Base-by-base conservation (phyloP, 2,797 vertebrate genomes). In the Cheirogaleus major region DNA sequence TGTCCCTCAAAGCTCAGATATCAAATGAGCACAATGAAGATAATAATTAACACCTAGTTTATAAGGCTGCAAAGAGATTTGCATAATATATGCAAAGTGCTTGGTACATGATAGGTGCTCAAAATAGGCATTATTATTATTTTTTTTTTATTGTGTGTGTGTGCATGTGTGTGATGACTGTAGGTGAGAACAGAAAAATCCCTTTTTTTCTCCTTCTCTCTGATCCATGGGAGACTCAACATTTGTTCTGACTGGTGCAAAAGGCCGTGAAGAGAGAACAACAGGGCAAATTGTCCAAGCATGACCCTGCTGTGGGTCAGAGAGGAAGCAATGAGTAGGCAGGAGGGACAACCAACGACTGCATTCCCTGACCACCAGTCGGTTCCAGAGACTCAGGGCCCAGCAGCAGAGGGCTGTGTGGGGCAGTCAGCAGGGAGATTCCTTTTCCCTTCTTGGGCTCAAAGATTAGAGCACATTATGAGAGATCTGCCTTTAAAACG, bases 301-400 rank as follows among this genome's bases (percentile, higher is more conserved):
- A 1, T 7, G n/a, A 45, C 63, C 27, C 38, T 0, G 18, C 18
- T n/a, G 25, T 17, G 13, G 13, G 48, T 32, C 27, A 43, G 0
- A 63, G 59, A 67, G 27, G 5, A 61, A 50, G 18, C 41, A 69
- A 27, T 3, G 13, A 48, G 17, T 25, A 73, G n/a, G 52, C 7
- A 50, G 69, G 18, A 89, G n/a, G 32, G 17, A 75, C 1, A 4
- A 3, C 20, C 48, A 59, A 22, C 55, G n/a, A 12, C 38, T 48
- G 10, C 7, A 15, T 18, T 43, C 2, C 23, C 7, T 2, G 1
- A 8, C 48, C 20, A 7, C 45, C 48, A 32, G 76, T 25, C 45
- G 13, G 13, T 32, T 76, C 27, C 13, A 50, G 22, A 63, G 65
- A 55, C 72, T 57, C 15, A 10, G 70, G 48, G 57, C 7, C 48